Percentiles rank a stretch among this genome's conserved stretches.
phyloP scores from a whole-genome alignment of 2,113 vertebrate species.

The Xenus cinereus region DNA sequence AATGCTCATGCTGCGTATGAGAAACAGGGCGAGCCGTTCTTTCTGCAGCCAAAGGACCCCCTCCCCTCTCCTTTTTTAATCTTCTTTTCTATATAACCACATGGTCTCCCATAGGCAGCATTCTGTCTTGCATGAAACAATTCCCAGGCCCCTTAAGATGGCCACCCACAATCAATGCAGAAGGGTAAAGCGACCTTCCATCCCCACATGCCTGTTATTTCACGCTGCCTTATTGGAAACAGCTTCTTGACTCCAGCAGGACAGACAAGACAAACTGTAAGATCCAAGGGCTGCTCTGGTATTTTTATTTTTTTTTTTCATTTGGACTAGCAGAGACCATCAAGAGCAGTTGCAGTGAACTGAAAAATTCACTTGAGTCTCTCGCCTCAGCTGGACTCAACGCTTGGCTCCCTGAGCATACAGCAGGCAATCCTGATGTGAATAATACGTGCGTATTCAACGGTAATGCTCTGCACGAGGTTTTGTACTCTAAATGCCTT shows the following conservation, averaged over 20 bases:
- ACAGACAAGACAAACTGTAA: conserved; percentile 14
- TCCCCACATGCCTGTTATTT: conserved; percentile 46
- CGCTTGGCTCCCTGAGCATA: neutral
- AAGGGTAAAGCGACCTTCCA: conserved; percentile 24
- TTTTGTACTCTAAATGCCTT: neutral
- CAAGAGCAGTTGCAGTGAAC: neutral
- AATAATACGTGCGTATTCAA: neutral
- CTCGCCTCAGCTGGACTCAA: neutral
- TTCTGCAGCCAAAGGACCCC: neutral
- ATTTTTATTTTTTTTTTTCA: neutral
- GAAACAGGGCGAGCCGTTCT: neutral
- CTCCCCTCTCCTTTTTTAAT: neutral
- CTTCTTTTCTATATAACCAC: neutral
- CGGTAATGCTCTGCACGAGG: neutral
- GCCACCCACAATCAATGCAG: conserved; percentile 52
- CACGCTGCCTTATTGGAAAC: conserved; percentile 56
- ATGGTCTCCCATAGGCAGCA: neutral
- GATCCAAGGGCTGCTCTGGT: neutral
- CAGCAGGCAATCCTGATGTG: neutral
- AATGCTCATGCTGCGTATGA: neutral
- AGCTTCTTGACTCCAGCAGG: conserved; percentile 18
- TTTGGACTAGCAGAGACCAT: neutral
- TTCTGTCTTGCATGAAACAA: neutral
- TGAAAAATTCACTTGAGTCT: neutral
- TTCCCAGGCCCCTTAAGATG: conserved; percentile 27